These are phyloP conservation scores for Nannoperca australis DNA, from an alignment of 2,797 vertebrate species.

Conservation along the genomic window DNA sequence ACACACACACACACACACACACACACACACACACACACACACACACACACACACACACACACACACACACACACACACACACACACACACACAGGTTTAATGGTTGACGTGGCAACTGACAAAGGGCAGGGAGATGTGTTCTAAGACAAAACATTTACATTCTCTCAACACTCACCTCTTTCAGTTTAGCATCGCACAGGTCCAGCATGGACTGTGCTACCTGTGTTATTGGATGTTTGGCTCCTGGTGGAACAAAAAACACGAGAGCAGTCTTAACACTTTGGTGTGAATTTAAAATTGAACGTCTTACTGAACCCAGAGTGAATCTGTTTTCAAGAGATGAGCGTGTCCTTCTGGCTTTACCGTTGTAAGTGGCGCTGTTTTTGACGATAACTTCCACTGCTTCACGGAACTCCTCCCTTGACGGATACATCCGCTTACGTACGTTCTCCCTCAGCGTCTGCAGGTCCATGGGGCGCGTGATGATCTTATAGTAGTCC, in stretches of 20 bases:
- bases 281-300: not conserved
- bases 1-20: not conserved
- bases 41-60: not conserved
- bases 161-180: conserved; percentile 88
- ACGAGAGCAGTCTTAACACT: conserved; percentile 16
- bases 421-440: conserved; percentile 94
- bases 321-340: not conserved
- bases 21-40: not conserved
- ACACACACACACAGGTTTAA: not conserved
- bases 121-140: not conserved
- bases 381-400: conserved; percentile 97
- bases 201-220: conserved; percentile 97
- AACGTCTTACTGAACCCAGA: not conserved
- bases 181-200: conserved; percentile 95
- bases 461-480: conserved; percentile 97
- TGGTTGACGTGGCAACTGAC: not conserved
- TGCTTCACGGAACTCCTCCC: conserved; percentile 96
- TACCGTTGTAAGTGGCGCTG: conserved; percentile 96
- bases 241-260: conserved; percentile 84
- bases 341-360: not conserved
- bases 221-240: conserved; percentile 96
- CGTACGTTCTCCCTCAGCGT: conserved; percentile 97
- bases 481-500: conserved; percentile 99
- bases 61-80: not conserved
- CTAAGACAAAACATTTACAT: not conserved